Evolutionary conservation across 2,888 invertebrate species (phyloP), one percentile per base, ranked within the genome.

Genomic region (Tachina lurida): DNA sequence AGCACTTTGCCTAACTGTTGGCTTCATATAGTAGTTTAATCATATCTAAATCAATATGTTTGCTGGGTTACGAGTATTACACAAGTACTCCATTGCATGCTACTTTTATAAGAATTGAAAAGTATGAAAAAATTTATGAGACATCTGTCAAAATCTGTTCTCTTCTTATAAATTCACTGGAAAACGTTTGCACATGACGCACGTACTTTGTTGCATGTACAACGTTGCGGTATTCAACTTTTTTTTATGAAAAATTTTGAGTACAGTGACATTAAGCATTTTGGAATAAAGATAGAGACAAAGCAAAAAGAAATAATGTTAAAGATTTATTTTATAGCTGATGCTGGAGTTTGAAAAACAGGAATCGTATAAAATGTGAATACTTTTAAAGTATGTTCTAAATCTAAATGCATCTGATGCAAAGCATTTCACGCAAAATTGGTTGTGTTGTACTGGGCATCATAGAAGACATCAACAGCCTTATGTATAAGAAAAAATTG

Each of bases 111-210:
- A 31, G 19, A 52, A 67, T 13, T 19, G 31, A 63, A 58, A 47
- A 45, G 4, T 45, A 56, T 13, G 47, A 70, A 39, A 56, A 43
- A 41, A 43, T 63, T 13, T 10, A 15, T 62, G 31, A 73, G 79
- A 79, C 84, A 79, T 79, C 84, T 84, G 79, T 63, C 54, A 17
- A 79, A 79, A 79, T 79, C 56, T 78, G 73, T 56, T 71, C 19
- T 19, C 7, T 68, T 22, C 47, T 65, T 47, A 45, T 54, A 58
- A 22, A 22, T 43, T n/a, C 54, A 67, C 10, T 43, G 49, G 22
- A 65, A 49, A 31, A 63, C 43, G 63, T 43, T 4, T 17, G 13
- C 7, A 13, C 22, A 54, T 74, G 31, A 79, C 70, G 70, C 78
- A 75, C 78, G 78, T 74, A 78, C n/a, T 47, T 74, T 84, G 49